Base-by-base conservation (phyloP, 2,113 vertebrate species). In the Cyprinodon brontotheroides region DNA sequence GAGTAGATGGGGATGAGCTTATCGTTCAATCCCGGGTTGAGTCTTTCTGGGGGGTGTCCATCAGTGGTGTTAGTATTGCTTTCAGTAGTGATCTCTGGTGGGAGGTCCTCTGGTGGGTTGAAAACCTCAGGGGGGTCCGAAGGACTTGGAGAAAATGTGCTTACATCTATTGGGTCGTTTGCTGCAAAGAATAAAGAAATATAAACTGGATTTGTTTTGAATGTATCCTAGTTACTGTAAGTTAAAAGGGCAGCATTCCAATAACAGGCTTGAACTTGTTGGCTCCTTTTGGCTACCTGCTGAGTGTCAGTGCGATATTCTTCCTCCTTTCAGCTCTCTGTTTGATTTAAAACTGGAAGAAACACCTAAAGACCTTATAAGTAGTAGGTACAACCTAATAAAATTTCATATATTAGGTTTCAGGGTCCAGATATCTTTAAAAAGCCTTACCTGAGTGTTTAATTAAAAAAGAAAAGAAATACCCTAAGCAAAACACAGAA, bases 1-100 rank as follows among this genome's bases (percentile, higher is more conserved):
- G 96, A 97, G 78, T 99, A 99, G 83, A 99, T 95, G 0, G 98
- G 97, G 86, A 99, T 98, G 85, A 99, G 96, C 85, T 96, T 98
- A 89, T 97, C 93, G 0, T 95, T 86, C 3, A 95, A 93, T 43
- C 95, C 94, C 0, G 88, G 88, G 74, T 91, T 93, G 59, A 95
- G 77, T 0, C 82, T 87, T 0, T 94, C 92, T 78, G 92, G 93
- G 0, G 94, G 94, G 84, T 95, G 93, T 69, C 94, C 89, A 43
- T 92, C 95, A 6, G 74, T 68, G 45, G 94, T 93, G 59, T 94
- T 65, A 1, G 94, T 89, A 14, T 0, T 69, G 10, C 72, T 87
- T 10, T 87, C 93, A 0, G 89, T 87, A 0, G 84, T 43, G 29
- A 36, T 15, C 11, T 87, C 83, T 4, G 85, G 45, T 4, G 80